A percentile compares a stretch with the other conserved stretches of the same genome.
Evolutionary conservation across 1,140 invertebrate genomes (phyloP).

Genomic region (Tetragnatha versicolor): DNA sequence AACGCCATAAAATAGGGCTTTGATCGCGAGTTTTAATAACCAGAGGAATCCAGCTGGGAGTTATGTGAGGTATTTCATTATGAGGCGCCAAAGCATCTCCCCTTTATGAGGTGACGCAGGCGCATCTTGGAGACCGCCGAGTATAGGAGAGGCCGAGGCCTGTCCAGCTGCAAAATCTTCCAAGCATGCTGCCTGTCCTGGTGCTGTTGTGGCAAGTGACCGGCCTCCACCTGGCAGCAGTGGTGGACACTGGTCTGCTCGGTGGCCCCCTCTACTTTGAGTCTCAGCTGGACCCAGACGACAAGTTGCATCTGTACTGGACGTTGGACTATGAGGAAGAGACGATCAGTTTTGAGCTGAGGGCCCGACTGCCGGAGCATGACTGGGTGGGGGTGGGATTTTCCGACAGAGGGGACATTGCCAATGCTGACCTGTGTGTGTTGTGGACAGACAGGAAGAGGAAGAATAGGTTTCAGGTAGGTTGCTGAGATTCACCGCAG

Average conservation of each 20-base stretch:
- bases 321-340: slow-evolving; percentile 58
- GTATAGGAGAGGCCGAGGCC: background rate
- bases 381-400: slow-evolving; percentile 89
- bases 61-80: slow-evolving; percentile 54
- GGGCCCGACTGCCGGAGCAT: slow-evolving; percentile 50
- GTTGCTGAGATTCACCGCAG: too few species aligned
- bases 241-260: background rate
- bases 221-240: background rate
- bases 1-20: slow-evolving; percentile 6
- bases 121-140: background rate
- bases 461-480: slow-evolving; percentile 74
- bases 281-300: slow-evolving; percentile 54
- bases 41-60: slow-evolving; percentile 39
- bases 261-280: slow-evolving; percentile 48
- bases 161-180: background rate
- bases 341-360: slow-evolving; percentile 58
- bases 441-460: slow-evolving; percentile 77
- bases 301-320: slow-evolving; percentile 59
- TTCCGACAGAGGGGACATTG: slow-evolving; percentile 82
- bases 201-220: background rate
- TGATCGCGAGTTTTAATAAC: slow-evolving; percentile 43
- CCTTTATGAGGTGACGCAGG: slow-evolving; percentile 10
- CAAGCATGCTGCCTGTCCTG: slow-evolving; percentile 16
- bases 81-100: slow-evolving; percentile 4
- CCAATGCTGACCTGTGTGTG: slow-evolving; percentile 84